Evolutionary conservation across 2,888 invertebrate genomes (phyloP), one percentile per base, ranked within the genome.

Genomic region (Neoscelio sp.): DNA sequence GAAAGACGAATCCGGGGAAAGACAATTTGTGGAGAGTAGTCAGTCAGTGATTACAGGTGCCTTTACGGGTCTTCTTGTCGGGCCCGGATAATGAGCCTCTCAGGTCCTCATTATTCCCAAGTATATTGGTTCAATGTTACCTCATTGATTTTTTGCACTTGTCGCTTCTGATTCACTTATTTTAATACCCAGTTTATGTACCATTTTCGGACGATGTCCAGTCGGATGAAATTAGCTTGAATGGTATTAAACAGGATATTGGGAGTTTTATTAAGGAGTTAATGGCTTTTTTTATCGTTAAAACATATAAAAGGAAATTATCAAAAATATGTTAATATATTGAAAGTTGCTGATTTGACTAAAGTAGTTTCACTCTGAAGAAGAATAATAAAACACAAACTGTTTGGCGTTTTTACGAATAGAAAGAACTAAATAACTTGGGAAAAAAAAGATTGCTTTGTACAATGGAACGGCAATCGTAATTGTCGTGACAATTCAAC

Each of bases 21-120:
- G 75, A 76, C 76, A 76, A 76, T 70, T 68, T 64, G 58, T 68
- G 67, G 62, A 17, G 42, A 15, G 12, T 10, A 35, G 52, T 46
- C 44, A 17, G 54, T 38, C 35, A 52, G 30, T 62, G 76, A 76
- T 76, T 70, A 62, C 46, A 33, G 42, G 52, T 52, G 58, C 50
- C 42, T 44, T 38, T 23, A 12, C 8, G 13, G 5, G 33, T 20
- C 38, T n/a, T n/a, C n/a, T 58, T 68, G 68, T 56, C 68, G 58
- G 28, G 26, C 8, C 10, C 52, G 28, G 42, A 18, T 71, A 62
- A 71, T 71, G 44, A 54, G 62, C 62, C 33, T 26, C 52, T 48
- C 54, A 10, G 35, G 30, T 42, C 42, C 65, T 65, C 52, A 52
- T 65, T 65, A 65, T 42, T 52, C 50, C 10, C 52, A 13, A 52